Base-by-base conservation (phyloP, 2,888 invertebrate species). In the Lysandra coridon region DNA sequence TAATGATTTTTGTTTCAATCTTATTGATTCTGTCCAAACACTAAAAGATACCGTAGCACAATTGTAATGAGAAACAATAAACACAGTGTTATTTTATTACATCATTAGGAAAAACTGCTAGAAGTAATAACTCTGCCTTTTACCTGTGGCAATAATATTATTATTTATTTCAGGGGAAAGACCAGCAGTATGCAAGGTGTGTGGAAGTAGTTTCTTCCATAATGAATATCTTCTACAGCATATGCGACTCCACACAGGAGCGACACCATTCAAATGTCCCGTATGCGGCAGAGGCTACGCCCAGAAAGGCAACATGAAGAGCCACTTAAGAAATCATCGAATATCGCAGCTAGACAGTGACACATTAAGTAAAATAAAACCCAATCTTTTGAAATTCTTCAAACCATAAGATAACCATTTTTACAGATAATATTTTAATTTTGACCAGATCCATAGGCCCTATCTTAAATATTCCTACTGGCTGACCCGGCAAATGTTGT, bases 191-290 rank as follows among this genome's bases (percentile, higher is more conserved):
- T 95, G 95, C 83, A 84, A 83, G 4, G 86, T 91, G 37, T 95
- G 95, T 82, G 89, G 89, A 2, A 87, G 89, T 5, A 87, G 91
- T 78, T 95, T 95, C 84, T 93, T 85, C 83, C 94, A 94, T 57
- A 89, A 90, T 75, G 92, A 92, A 74, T 95, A 95, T 82, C 85
- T 95, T 2, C 92, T 87, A 40, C 92, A 94, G 80, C 95, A 95
- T 81, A 92, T 92, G 92, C 84, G 94, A 53, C 87, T 95, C 1
- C 95, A 95, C 80, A 95, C 95, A 0, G 95, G 95, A 0, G 95
- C 95, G 81, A 93, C 92, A 2, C 95, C 95, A 17, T 95, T 90
- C 83, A 92, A 93, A 83, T 95, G 95, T 80, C 95, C 95, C 0
- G 89, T 95, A 4, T 95, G 95, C 82, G 90, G 88, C 0, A 84